These are phyloP conservation scores for Paramuricea clavata DNA, from an alignment of 92 coral and sea anemone species.

Conservation along the genomic window DNA sequence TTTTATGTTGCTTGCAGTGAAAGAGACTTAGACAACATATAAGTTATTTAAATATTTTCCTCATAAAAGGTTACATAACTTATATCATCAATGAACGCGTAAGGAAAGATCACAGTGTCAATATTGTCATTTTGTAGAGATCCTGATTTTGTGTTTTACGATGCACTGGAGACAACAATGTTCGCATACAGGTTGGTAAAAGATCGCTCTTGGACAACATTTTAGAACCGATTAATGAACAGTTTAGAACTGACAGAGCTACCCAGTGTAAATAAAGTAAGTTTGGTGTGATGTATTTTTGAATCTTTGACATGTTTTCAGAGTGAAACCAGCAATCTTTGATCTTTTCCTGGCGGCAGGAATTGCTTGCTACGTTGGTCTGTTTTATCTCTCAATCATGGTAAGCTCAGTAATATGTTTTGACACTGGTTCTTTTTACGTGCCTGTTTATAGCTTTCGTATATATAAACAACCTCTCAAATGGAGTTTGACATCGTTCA, in stretches of 20 bases:
- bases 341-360: conserved; percentile 97
- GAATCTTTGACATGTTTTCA: conserved; percentile 21
- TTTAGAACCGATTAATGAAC: no score
- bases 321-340: conserved; percentile 97
- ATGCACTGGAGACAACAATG: conserved; percentile 88
- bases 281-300: not conserved
- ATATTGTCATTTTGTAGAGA: conserved; percentile 69
- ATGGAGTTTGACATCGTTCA: no score
- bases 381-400: conserved; percentile 86
- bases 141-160: conserved; percentile 97
- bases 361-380: conserved; percentile 87
- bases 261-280: not conserved
- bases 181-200: conserved; percentile 84
- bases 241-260: not conserved
- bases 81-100: not conserved
- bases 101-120: not conserved
- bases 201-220: not conserved
- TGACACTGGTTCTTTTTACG: not conserved
- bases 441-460: not conserved
- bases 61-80: not conserved
- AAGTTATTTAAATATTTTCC: no score
- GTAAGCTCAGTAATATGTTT: conserved; percentile 55
- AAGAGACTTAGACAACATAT: conserved; percentile 32
- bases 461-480: not conserved
- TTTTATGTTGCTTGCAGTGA: conserved; percentile 18